Evolutionary conservation across 1,140 invertebrate species (phyloP), one percentile per base, ranked within the genome.

Genomic region (Antheraea pernyi): DNA sequence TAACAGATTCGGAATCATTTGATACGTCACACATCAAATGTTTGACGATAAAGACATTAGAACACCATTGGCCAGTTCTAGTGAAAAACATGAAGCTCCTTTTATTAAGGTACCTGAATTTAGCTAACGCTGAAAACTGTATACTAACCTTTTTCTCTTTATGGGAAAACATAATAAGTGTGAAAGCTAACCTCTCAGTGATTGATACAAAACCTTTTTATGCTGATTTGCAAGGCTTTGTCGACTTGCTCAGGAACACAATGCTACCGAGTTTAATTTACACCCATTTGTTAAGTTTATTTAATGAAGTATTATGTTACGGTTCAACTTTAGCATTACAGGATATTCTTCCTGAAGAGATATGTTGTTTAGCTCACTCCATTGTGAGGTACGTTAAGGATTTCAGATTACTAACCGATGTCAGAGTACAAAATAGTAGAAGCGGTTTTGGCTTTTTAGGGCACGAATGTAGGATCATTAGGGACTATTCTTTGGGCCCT

Each of bases 81-180:
- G 96, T 97, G 16, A 93, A 94, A 73, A 94, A 94, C 77, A 94
- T 95, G 88, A 94, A 94, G 74, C 91, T 92, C 74, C 83, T 95
- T 66, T 93, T 95, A 79, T 84, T 90, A 65, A 82, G 89, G 88
- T 81, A 91, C 88, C 86, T 93, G 86, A 94, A 94, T 85, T 91
- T 93, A 75, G 82, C 93, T 60, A 93, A 94, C 77, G 92, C 94
- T 69, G 95, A 94, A 91, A 95, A 95, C 74, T 95, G 95, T 85
- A 94, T 97, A 61, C 93, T 97, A 48, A 97, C 96, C 22, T 98
- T 98, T 83, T 93, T 98, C 59, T 95, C 96, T 67, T 89, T 98
- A 10, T 98, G 97, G 97, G 96, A 97, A 83, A 96, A 96, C 71
- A 97, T 97, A n/a, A 98, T 98, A 82, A 97, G 97, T 60, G 97